Conservation (phyloP, 2,113 vertebrate species). For the Nothoprocta pentlandii region DNA sequence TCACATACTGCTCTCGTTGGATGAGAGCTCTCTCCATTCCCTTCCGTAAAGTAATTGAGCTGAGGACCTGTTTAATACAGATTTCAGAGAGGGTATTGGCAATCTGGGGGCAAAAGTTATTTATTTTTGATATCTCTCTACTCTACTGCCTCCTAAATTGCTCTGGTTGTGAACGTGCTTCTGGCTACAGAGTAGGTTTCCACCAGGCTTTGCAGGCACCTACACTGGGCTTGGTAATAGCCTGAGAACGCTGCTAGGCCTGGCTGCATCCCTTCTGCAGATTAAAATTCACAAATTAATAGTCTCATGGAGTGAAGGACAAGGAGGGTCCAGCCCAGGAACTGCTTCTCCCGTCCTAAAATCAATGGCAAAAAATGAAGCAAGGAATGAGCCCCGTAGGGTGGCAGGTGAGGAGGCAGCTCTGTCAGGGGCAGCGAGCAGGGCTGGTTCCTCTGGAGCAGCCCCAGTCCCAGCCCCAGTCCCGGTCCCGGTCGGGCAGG, state of each 20-base stretch:
- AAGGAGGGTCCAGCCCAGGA: background rate
- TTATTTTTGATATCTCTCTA: background rate
- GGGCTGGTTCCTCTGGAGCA: accelerated
- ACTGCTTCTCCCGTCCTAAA: background rate
- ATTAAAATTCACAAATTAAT: background rate
- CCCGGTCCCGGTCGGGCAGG: too few relatives aligned
- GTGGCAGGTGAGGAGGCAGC: accelerated
- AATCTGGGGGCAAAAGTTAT: background rate
- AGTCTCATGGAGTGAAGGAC: background rate
- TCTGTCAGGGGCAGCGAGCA: accelerated
- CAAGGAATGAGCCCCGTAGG: background rate
- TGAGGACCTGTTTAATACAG: background rate
- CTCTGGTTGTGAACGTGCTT: background rate
- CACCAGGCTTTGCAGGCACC: background rate
- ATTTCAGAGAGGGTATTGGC: background rate
- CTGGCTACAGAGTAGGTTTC: background rate
- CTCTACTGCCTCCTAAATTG: background rate
- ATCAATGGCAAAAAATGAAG: background rate
- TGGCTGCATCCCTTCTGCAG: background rate
- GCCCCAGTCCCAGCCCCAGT: too few relatives aligned
- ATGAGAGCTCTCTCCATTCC: background rate
- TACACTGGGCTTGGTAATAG: background rate
- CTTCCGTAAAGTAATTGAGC: background rate
- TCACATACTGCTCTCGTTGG: background rate
- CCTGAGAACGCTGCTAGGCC: background rate